These are phyloP conservation scores for Drosophila oshimai DNA, from an alignment of 1,140 invertebrate species.

Conservation along the genomic window DNA sequence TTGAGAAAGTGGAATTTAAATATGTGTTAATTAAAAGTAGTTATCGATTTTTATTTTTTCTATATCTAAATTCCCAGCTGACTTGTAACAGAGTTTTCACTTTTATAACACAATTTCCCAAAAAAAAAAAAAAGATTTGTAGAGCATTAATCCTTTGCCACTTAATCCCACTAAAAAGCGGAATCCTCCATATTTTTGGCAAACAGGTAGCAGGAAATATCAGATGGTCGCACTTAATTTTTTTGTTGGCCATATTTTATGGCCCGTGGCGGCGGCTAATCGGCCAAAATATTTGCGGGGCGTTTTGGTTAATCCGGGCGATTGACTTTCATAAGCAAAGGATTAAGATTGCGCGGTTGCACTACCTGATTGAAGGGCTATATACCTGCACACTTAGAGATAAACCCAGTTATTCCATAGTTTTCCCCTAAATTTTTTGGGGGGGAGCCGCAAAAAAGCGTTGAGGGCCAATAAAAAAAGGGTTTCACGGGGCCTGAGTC, in stretches of 20 bases:
- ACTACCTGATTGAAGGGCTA: constrained; percentile 14
- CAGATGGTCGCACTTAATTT: not conserved
- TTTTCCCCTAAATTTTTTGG: constrained; percentile 19
- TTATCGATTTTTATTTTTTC: no score
- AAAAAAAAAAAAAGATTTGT: no score
- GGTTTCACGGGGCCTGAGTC: no score
- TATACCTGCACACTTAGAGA: not conserved
- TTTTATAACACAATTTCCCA: no score
- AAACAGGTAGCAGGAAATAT: constrained; percentile 20
- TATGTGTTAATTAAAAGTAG: no score
- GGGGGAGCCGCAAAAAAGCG: constrained; percentile 14
- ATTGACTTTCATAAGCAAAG: constrained; percentile 80
- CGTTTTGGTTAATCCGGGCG: constrained; percentile 71
- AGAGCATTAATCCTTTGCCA: not conserved
- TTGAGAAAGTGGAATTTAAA: no score
- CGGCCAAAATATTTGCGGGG: constrained; percentile 77
- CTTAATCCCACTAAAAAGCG: constrained; percentile 16
- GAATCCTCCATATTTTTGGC: not conserved
- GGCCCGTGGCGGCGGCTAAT: constrained; percentile 66
- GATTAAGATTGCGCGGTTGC: constrained; percentile 61
- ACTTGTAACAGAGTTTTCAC: no score
- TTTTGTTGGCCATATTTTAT: constrained; percentile 33
- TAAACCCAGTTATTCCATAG: not conserved
- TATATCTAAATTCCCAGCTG: no score
- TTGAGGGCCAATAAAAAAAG: constrained; percentile 44